These are phyloP conservation scores for Temnothorax ravouxi DNA, from an alignment of 2,888 invertebrate species.

Conservation along the genomic window DNA sequence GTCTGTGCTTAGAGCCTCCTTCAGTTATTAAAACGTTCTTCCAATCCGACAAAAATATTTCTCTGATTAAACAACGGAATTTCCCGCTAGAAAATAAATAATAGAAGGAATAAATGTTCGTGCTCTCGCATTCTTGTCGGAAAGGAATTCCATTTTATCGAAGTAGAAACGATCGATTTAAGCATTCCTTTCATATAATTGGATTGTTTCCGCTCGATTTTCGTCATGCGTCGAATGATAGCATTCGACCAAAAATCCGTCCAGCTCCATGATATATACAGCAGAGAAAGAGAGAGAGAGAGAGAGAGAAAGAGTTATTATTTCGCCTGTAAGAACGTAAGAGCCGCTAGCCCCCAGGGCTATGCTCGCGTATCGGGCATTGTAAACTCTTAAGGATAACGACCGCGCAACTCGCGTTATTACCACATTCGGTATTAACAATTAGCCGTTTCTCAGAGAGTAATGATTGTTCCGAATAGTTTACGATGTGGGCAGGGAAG, in stretches of 20 bases:
- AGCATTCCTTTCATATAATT: not conserved
- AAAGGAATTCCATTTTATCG: not conserved
- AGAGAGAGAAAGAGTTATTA: slow-evolving; percentile 11
- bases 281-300: not conserved
- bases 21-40: not conserved
- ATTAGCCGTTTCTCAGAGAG: slow-evolving; percentile 49
- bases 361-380: slow-evolving; percentile 46
- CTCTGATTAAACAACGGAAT: not conserved
- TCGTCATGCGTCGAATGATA: slow-evolving; percentile 2
- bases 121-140: not conserved
- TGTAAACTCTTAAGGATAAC: slow-evolving; percentile 53
- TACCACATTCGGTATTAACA: slow-evolving; percentile 57
- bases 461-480: slow-evolving; percentile 52
- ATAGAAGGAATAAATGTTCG: not conserved
- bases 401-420: slow-evolving; percentile 44
- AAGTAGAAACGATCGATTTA: not conserved
- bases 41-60: not conserved
- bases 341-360: slow-evolving; percentile 24
- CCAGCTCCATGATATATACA: not conserved
- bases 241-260: not conserved
- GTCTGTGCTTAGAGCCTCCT: not conserved
- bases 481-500: slow-evolving; percentile 44
- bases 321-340: slow-evolving; percentile 28
- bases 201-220: not conserved
- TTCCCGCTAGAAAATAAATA: not conserved